These are phyloP conservation scores for Pammene aurita DNA, from an alignment of 2,888 invertebrate species.

Conservation along the genomic window DNA sequence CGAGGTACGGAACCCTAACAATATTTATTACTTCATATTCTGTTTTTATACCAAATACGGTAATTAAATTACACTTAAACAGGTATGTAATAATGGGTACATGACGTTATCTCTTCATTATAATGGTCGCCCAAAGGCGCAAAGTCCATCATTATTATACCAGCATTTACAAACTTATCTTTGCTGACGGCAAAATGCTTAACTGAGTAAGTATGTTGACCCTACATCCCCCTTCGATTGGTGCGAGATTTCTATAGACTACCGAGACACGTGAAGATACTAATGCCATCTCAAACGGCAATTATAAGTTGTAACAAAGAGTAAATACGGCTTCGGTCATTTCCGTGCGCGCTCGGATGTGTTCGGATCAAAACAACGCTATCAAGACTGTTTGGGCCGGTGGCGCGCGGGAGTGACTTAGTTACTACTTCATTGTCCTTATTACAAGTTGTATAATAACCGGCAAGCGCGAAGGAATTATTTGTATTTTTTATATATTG, in stretches of 20 bases:
- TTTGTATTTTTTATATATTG: slow-evolving; percentile 27
- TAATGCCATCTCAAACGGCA: slow-evolving; percentile 16
- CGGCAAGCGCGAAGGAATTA: slow-evolving; percentile 56
- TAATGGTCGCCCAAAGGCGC: slow-evolving; percentile 47
- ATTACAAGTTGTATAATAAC: slow-evolving; percentile 63
- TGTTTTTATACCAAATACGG: no score
- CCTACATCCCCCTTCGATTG: neutral
- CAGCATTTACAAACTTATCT: slow-evolving; percentile 19
- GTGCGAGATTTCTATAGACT: slow-evolving; percentile 1
- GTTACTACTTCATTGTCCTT: slow-evolving; percentile 54
- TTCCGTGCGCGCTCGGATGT: slow-evolving; percentile 65
- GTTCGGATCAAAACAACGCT: slow-evolving; percentile 73
- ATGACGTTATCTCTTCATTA: no score
- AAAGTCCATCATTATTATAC: slow-evolving; percentile 58
- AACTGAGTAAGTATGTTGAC: neutral
- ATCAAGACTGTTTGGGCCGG: slow-evolving; percentile 38
- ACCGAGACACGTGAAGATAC: slow-evolving; percentile 1
- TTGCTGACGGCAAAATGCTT: slow-evolving; percentile 25
- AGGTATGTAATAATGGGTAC: no score
- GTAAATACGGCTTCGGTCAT: slow-evolving; percentile 64
- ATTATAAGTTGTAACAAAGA: slow-evolving; percentile 27
- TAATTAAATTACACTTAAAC: no score
- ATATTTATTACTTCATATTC: no score
- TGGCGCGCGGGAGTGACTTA: slow-evolving; percentile 32
- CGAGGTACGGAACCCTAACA: no score